These are phyloP conservation scores for Phaedon cochleariae DNA, from an alignment of 2,888 invertebrate genomes.

Conservation along the genomic window DNA sequence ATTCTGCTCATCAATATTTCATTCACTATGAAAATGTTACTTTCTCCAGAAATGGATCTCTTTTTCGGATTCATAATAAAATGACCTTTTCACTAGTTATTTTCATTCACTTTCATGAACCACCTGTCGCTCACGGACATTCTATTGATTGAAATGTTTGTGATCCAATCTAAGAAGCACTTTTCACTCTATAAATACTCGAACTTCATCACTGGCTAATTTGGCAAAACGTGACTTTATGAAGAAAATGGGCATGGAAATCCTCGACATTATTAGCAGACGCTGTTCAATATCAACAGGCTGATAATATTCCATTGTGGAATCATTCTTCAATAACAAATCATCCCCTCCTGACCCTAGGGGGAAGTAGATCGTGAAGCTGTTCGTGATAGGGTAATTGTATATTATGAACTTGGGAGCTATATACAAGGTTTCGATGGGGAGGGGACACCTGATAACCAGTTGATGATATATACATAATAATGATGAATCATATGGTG, in stretches of 20 bases:
- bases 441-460: too few relatives aligned
- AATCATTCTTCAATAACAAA: background rate
- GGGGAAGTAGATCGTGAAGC: background rate
- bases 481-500: too few relatives aligned
- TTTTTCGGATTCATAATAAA: too few relatives aligned
- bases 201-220: background rate
- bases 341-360: background rate
- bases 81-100: background rate
- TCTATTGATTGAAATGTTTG: background rate
- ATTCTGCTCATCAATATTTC: too few relatives aligned
- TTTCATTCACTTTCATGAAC: background rate
- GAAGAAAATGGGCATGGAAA: background rate
- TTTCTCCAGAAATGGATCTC: too few relatives aligned
- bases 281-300: background rate
- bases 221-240: background rate
- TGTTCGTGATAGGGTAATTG: background rate
- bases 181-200: background rate
- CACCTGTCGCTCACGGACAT: background rate
- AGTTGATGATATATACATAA: too few relatives aligned
- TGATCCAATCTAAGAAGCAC: background rate
- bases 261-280: background rate
- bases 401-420: background rate
- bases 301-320: background rate
- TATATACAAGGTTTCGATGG: background rate
- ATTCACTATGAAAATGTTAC: too few relatives aligned